Evolutionary conservation across 2,797 vertebrate genomes (phyloP).

Genomic region (Meda fulgida): DNA sequence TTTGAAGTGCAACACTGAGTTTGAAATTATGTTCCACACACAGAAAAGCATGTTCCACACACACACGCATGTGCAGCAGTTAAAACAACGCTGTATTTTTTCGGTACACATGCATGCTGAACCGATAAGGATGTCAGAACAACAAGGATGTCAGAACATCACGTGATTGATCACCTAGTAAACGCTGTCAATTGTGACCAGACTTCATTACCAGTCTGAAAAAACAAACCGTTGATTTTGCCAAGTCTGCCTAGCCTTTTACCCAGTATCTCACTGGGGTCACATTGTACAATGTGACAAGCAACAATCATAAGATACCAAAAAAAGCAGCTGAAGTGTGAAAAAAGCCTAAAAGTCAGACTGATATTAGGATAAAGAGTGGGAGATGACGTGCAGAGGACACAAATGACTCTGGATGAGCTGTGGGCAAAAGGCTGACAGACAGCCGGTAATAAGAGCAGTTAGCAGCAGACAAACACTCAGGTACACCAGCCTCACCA

Average conservation of each 20-base stretch:
- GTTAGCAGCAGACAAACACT: slow-evolving; percentile 38
- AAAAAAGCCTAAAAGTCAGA: not conserved
- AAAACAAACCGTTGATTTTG: not conserved
- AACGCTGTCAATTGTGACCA: not conserved
- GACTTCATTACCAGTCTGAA: not conserved
- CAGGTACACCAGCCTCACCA: slow-evolving; percentile 54
- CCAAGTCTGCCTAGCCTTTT: not conserved
- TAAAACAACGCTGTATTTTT: not conserved
- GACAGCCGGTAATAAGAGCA: slow-evolving; percentile 32
- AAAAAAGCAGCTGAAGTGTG: not conserved
- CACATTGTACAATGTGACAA: slow-evolving; percentile 18
- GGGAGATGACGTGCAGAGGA: not conserved
- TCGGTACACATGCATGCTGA: not conserved
- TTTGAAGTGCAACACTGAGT: not conserved
- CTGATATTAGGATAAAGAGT: not conserved
- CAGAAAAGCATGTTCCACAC: too few relatives aligned
- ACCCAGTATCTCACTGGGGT: not conserved
- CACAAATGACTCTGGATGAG: not conserved
- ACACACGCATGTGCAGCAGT: too few relatives aligned
- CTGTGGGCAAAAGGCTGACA: slow-evolving; percentile 22
- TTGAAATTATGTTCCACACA: not conserved
- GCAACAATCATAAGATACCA: slow-evolving; percentile 6
- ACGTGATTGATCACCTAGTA: too few relatives aligned
- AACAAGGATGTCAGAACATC: too few relatives aligned
- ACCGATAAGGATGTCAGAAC: too few relatives aligned